Conservation (phyloP, 2,797 vertebrate species). For the Diplodus sargus region DNA sequence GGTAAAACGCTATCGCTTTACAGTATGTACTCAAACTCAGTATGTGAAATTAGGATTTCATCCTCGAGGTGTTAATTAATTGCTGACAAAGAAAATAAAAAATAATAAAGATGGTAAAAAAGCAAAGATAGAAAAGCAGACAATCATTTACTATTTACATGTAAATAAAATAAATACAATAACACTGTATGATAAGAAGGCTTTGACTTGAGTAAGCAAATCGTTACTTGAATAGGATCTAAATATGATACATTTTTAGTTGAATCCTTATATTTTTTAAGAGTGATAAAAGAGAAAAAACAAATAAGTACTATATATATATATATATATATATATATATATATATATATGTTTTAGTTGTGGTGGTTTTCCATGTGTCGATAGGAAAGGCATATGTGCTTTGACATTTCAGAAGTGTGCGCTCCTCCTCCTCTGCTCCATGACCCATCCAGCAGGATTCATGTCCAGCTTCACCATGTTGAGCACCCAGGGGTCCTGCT, state of each 20-base stretch:
- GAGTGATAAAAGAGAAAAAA: background rate
- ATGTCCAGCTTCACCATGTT: constrained; percentile 84
- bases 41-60: background rate
- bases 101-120: background rate
- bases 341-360: background rate
- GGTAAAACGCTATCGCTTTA: background rate
- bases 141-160: constrained; percentile 22
- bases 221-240: background rate
- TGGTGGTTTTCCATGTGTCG: background rate
- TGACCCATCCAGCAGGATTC: constrained; percentile 81
- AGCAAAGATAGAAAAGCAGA: background rate
- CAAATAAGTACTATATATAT: too few species aligned
- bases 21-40: background rate
- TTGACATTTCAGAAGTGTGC: constrained; percentile 73
- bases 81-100: constrained; percentile 1
- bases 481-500: constrained; percentile 83
- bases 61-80: background rate
- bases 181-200: constrained; percentile 45
- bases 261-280: background rate
- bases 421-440: constrained; percentile 81
- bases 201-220: constrained; percentile 13
- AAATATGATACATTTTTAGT: background rate
- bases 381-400: constrained; percentile 19
- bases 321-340: too few species aligned
- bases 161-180: background rate